Evolutionary conservation across 1,140 invertebrate genomes (phyloP).

Genomic region (Aleiodes sp.): DNA sequence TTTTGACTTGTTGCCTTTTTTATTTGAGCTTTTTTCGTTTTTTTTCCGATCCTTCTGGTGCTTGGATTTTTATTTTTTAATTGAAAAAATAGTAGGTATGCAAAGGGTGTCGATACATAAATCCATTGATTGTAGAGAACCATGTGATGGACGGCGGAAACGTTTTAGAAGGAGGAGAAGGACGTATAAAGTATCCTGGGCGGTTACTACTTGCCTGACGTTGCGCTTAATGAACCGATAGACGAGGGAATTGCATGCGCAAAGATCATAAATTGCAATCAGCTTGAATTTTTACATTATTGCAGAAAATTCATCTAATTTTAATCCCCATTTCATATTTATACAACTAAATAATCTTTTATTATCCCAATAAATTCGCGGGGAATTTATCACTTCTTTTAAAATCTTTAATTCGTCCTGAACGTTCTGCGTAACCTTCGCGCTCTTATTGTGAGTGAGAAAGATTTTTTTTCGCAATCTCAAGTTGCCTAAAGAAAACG

Average conservation of each 20-base stretch:
- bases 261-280: slow-evolving; percentile 53
- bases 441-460: no score
- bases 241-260: slow-evolving; percentile 44
- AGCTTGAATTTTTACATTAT: slow-evolving; percentile 25
- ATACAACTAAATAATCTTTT: no score
- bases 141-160: slow-evolving; percentile 16
- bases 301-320: slow-evolving; percentile 15
- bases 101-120: slow-evolving; percentile 23
- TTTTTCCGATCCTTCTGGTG: neutral
- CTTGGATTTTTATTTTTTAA: neutral
- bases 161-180: neutral
- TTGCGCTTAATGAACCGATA: slow-evolving; percentile 49
- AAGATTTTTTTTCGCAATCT: no score
- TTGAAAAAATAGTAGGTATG: neutral
- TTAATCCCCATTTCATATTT: no score
- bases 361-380: no score
- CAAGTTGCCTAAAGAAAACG: no score
- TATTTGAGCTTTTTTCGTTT: neutral
- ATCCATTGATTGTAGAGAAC: slow-evolving; percentile 29
- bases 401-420: no score
- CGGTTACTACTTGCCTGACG: no score
- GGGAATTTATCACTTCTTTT: no score
- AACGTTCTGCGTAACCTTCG: no score
- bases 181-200: slow-evolving; percentile 17
- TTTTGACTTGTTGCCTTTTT: slow-evolving; percentile 25